These are phyloP conservation scores for Neosilurus hyrtlii DNA, from an alignment of 2,797 vertebrate genomes.

Conservation along the genomic window DNA sequence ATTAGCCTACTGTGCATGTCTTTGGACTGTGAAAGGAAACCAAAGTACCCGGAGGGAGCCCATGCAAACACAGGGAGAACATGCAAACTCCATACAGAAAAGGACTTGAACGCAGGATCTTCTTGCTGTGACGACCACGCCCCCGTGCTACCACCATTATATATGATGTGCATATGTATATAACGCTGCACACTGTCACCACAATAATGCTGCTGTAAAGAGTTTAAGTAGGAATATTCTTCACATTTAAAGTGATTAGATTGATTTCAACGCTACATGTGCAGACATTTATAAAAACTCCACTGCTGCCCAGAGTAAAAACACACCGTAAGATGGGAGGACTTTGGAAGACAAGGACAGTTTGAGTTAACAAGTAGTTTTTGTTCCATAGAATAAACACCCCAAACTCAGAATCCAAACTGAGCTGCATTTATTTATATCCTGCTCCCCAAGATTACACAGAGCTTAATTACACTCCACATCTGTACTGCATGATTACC, in stretches of 20 bases:
- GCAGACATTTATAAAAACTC: neutral
- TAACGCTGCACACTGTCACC: neutral
- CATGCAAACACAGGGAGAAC: too few relatives aligned
- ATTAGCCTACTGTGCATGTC: too few relatives aligned
- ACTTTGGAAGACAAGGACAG: neutral
- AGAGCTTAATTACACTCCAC: neutral
- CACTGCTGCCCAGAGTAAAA: slow-evolving; percentile 11
- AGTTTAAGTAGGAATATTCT: neutral
- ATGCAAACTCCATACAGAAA: too few relatives aligned
- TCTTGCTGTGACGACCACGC: too few relatives aligned
- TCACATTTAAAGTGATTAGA: neutral
- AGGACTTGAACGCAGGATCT: too few relatives aligned
- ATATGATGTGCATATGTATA: too few relatives aligned
- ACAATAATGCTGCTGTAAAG: neutral
- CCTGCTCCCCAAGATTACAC: neutral
- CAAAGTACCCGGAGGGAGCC: too few relatives aligned
- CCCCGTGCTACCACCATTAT: neutral
- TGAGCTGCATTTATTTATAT: neutral
- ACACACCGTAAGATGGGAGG: neutral
- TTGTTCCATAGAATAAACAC: slow-evolving; percentile 7
- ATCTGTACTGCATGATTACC: slow-evolving; percentile 64
- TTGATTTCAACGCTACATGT: neutral
- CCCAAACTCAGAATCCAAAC: neutral
- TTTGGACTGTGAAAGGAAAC: too few relatives aligned
- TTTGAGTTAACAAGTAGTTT: neutral